Evolutionary conservation across 2,113 vertebrate genomes (phyloP).

Genomic region (Oncorhynchus masou): DNA sequence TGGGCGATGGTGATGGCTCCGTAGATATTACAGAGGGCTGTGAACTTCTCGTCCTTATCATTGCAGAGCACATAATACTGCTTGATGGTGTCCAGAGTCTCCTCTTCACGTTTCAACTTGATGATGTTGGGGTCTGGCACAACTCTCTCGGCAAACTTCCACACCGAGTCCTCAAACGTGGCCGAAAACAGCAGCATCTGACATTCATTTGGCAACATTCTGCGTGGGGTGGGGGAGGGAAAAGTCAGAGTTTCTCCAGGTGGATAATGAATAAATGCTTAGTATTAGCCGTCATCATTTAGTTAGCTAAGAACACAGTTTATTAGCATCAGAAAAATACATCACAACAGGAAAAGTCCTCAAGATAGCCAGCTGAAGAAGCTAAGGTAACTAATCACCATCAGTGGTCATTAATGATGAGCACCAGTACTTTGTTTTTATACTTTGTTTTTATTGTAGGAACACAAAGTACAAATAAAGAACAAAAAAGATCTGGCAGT

Average conservation of each 20-base stretch:
- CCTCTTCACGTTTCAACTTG: conserved; percentile 90
- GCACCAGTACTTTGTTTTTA: no score
- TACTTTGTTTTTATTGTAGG: no score
- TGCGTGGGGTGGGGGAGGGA: conserved; percentile 52
- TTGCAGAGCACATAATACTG: conserved; percentile 89
- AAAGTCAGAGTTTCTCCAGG: conserved; percentile 66
- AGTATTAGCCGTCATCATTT: not conserved
- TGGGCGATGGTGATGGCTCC: conserved; percentile 88
- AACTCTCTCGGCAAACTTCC: conserved; percentile 88
- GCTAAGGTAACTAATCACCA: no score
- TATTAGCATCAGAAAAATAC: no score
- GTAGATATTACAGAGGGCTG: conserved; percentile 87
- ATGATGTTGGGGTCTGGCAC: conserved; percentile 94
- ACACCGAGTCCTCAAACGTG: conserved; percentile 94
- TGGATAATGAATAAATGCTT: conserved; percentile 74
- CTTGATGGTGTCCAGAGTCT: conserved; percentile 95
- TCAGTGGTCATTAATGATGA: not conserved
- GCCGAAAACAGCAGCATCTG: conserved; percentile 98
- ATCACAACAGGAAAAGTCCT: no score
- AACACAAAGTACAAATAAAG: no score
- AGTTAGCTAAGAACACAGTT: no score
- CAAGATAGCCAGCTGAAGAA: no score
- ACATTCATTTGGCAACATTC: conserved; percentile 84
- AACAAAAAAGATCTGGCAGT: no score
- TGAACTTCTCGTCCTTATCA: conserved; percentile 89